Evolutionary conservation across 2,113 vertebrate species (phyloP), one percentile per base, ranked within the genome.

Genomic region (Ctenomys sociabilis): DNA sequence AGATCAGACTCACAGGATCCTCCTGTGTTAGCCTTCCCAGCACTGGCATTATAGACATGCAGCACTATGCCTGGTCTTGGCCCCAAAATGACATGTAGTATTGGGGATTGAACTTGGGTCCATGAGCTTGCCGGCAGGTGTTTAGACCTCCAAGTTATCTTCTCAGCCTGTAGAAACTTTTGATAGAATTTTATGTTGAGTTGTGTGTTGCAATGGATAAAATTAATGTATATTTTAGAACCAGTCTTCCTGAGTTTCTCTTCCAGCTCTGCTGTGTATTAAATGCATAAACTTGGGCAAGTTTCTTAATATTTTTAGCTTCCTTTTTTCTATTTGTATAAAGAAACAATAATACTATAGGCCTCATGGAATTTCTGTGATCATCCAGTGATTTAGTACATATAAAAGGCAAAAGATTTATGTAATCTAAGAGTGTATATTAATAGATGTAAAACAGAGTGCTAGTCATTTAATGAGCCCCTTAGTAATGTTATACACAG

Each of bases 221-320:
- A 16, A 83, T 64, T 70, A 89, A 21, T 85, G 63, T 49, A 96
- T 28, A 64, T 40, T 91, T 70, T 86, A 61, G 77, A 52, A 28
- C 35, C 40, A 91, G 7, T 90, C 63, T 95, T 93, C 28, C 86
- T 96, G 43, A n/a, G 52, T 77, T 97, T 40, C 88, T 90, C 90
- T 77, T 68, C 37, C 92, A 32, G 17, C 30, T 90, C 83, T 92
- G 14, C 68, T 57, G 35, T 70, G 94, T 90, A 83, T 28, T 75
- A 88, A 32, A 75, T 92, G 1, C 87, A 14, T 88, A 88, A 72
- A 35, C 28, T 94, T 83, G n/a, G 28, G 43, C 8, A 88, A 61
- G 7, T 54, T 91, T 94, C 35, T 91, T 78, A 84, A 70, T 1
- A 28, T 94, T 75, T 81, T 13, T 84, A 45, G 16, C 30, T 90